Percentiles rank a stretch among this genome's conserved stretches.
These are phyloP conservation scores for Artibeus lituratus DNA, from an alignment of 2,797 vertebrate species.

Conservation along the genomic window DNA sequence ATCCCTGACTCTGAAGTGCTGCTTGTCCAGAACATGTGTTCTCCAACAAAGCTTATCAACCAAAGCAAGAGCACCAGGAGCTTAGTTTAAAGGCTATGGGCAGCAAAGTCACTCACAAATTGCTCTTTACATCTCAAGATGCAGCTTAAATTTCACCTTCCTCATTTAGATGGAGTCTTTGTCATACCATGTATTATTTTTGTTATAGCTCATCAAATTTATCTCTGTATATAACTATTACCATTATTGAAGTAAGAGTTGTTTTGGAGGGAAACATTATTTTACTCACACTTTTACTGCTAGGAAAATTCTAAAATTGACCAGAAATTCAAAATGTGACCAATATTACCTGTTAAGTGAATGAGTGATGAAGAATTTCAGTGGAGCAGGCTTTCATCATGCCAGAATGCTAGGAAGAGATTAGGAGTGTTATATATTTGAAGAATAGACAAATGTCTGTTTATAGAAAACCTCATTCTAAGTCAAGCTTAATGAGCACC, in stretches of 20 bases:
- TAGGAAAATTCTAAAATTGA: neutral
- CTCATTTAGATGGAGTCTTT: neutral
- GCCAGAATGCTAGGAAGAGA: fast-evolving
- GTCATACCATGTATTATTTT: neutral
- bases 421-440: neutral
- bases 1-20: no score
- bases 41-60: neutral
- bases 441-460: neutral
- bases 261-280: neutral
- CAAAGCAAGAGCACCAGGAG: neutral
- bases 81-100: neutral
- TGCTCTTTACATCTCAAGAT: neutral
- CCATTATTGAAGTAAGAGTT: neutral
- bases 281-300: neutral
- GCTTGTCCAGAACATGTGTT: neutral
- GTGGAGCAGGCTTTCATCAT: fast-evolving
- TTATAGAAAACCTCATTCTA: neutral
- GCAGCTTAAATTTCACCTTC: neutral
- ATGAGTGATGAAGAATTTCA: neutral
- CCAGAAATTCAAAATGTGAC: neutral
- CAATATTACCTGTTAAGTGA: neutral
- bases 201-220: neutral
- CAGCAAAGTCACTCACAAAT: neutral
- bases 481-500: neutral
- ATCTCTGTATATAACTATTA: neutral